Evolutionary conservation across 2,888 invertebrate species (phyloP), one percentile per base, ranked within the genome.

Genomic region (Cryptops parisi): DNA sequence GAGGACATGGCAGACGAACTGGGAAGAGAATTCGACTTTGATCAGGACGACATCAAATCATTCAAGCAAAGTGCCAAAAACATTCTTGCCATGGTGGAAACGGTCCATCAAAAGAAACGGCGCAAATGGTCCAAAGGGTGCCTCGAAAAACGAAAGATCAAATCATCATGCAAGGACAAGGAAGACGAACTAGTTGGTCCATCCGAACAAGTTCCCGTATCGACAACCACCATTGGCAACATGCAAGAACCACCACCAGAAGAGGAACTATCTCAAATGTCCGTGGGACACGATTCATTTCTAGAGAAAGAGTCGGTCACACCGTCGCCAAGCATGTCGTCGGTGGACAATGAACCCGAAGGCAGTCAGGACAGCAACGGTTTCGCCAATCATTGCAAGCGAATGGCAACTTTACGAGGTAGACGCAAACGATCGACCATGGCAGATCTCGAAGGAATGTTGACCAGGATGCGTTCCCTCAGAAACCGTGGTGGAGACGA

Each of bases 31-130:
- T 46, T 46, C 24, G 6, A 23, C 21, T 46, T 46, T 23, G 22
- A 46, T 9, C 21, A 19, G 5, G 46, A 46, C 6, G 46, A 46
- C 6, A 22, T 19, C 19, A 12, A 46, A 17, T 46, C 46, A 12
- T 46, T 46, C 19, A 46, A 46, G 23, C 22, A 46, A 22, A 46
- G 46, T 23, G 46, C 46, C 46, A 19, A 23, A 6, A 46, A 9
- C 9, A 46, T 46, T 9, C 24, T 46, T 6, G 6, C 24, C 22
- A 46, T 21, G 9, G 33, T 33, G 6, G 33, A 33, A 41, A n/a
- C 43, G 19, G 43, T 41, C 15, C 9, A 17, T 15, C 9, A 41
- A 17, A 46, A 46, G 46, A 12, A 22, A 6, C 46, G 46, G 17
- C 19, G 23, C 22, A 23, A 22, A 9, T 22, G 4, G 46, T 24